Percentiles rank a stretch among this genome's conserved stretches.
Evolutionary conservation across 2,888 invertebrate species (phyloP).

Genomic region (Xanthostigma xanthostigma): DNA sequence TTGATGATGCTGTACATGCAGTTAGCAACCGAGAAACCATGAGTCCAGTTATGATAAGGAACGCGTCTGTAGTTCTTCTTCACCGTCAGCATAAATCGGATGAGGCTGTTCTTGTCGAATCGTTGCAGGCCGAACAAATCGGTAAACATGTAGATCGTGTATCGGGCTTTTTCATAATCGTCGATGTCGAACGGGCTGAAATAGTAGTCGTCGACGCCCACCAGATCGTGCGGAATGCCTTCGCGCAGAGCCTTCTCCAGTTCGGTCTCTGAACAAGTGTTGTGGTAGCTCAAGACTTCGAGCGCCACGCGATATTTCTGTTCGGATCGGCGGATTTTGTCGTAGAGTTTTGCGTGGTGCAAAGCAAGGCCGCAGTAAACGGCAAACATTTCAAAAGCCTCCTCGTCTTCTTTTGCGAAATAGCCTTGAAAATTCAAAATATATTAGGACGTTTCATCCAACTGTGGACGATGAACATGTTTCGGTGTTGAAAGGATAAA

Average conservation of each 20-base stretch:
- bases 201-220: constrained; percentile 42
- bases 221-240: constrained; percentile 18
- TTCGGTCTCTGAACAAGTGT: constrained; percentile 61
- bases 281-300: constrained; percentile 73
- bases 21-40: constrained; percentile 77
- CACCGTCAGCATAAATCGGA: constrained; percentile 64
- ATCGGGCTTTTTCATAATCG: constrained; percentile 55
- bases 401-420: constrained; percentile 56
- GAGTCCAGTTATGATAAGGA: constrained; percentile 79
- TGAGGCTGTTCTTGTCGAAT: constrained; percentile 52
- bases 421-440: constrained; percentile 5
- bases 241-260: constrained; percentile 25
- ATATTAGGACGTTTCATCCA: no score
- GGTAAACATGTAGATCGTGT: constrained; percentile 60
- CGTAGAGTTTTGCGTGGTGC: constrained; percentile 72
- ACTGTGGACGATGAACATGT: no score
- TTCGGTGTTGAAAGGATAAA: no score
- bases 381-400: constrained; percentile 69
- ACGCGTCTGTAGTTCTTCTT: constrained; percentile 72
- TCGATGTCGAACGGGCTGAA: constrained; percentile 58
- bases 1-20: constrained; percentile 65
- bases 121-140: constrained; percentile 46
- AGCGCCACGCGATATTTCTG: constrained; percentile 70
- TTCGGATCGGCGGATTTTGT: constrained; percentile 66
- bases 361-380: constrained; percentile 74